Conservation (phyloP, 1,140 invertebrate genomes). For the Lerema accius region DNA sequence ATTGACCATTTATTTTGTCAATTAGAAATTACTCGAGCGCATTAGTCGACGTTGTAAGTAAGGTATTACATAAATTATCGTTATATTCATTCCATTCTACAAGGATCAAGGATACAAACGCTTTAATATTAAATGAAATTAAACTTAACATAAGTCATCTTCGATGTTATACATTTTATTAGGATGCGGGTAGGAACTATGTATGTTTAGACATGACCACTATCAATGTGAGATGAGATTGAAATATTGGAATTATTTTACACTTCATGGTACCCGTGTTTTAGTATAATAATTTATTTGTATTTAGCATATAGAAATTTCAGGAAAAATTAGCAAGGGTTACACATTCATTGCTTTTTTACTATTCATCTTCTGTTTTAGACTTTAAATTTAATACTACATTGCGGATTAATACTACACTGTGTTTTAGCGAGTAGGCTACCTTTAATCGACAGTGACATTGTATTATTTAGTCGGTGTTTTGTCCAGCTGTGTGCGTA, state of each 20-base stretch:
- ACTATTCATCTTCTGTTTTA: background rate
- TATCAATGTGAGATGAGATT: too few species aligned
- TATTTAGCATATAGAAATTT: too few species aligned
- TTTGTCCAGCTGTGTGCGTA: constrained; percentile 10
- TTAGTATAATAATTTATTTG: too few species aligned
- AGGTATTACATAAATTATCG: background rate
- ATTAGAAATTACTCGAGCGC: background rate
- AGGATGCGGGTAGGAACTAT: too few species aligned
- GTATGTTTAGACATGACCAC: too few species aligned
- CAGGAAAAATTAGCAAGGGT: too few species aligned
- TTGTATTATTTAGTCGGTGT: constrained; percentile 21
- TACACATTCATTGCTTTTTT: background rate
- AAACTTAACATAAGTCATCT: background rate
- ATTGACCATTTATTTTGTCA: background rate
- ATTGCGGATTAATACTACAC: too few species aligned
- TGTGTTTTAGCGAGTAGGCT: background rate
- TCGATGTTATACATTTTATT: background rate
- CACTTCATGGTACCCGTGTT: too few species aligned
- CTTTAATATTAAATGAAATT: background rate
- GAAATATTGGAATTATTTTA: too few species aligned
- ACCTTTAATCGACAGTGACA: constrained; percentile 13
- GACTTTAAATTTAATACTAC: background rate
- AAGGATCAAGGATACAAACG: background rate
- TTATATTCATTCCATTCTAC: background rate
- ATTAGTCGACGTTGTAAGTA: background rate